Base-by-base conservation (phyloP, 2,888 invertebrate genomes). In the Caenorhabditis angaria region DNA sequence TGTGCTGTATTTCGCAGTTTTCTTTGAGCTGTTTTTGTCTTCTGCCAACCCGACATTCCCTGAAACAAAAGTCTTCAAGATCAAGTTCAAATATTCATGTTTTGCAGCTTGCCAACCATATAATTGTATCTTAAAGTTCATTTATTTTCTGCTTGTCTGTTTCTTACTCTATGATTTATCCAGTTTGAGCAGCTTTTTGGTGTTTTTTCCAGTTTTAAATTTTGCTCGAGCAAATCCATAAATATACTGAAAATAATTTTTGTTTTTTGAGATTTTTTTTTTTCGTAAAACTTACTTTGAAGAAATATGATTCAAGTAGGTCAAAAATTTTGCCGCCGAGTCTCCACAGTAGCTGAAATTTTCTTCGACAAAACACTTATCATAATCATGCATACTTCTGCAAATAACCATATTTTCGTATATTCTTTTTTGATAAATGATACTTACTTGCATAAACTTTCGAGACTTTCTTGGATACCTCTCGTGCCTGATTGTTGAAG, bases 301-400 rank as follows among this genome's bases (percentile, higher is more conserved):
- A 41, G 82, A 78, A 41, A 75, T 72, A 56, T 84, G 80, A 57
- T 79, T 83, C 29, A 83, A 64, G 32, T 79, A 73, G 29, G 83
- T 64, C 20, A 83, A 61, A 56, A 83, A 83, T 29, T 72, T 66
- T 53, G 82, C 82, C 0, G 78, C 82, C 8, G 76, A 61, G 25
- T 71, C 63, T n/a, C 83, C 83, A 53, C 83, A 83, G 61, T 61
- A 72, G 56, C 78, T 73, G 53, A 79, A 81, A 50, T 73, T 83
- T 57, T 83, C 80, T 56, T 78, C 66, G n/a, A 83, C 77, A 64
- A 83, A 83, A 58, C 83, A 83, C 62, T 80, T 78, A 76, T 83
- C 83, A 66, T 83, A 83, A 35, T 72, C 71, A 57, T 81, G 77
- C 24, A 77, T 68, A 27, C 78, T 79, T 65, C 80, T 80, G 61